These are phyloP conservation scores for Pterocles gutturalis DNA, from an alignment of 2,113 vertebrate species.

Conservation along the genomic window DNA sequence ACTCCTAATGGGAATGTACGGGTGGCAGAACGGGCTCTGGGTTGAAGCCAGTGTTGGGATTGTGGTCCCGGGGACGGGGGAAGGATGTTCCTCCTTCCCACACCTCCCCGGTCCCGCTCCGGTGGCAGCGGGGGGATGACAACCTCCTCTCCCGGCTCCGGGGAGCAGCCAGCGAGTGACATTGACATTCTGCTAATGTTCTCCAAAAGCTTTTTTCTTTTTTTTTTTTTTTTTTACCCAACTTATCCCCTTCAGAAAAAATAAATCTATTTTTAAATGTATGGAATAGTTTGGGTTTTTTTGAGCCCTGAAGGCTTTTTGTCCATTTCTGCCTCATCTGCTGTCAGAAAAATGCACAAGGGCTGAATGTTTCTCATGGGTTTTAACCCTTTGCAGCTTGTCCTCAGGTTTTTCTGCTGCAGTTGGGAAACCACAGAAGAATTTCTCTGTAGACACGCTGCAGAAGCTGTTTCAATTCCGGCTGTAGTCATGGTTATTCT, in stretches of 20 bases:
- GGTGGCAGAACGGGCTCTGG: not conserved
- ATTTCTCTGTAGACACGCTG: not conserved
- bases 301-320: not conserved
- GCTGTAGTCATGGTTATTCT: not conserved
- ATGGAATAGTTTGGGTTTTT: not conserved
- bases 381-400: not conserved
- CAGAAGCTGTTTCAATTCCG: not conserved
- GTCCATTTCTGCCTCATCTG: slow-evolving; percentile 20
- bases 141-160: not conserved
- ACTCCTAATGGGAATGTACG: rapidly evolving
- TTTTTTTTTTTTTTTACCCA: not conserved
- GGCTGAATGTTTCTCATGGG: rapidly evolving
- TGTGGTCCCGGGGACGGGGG: not conserved
- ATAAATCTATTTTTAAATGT: not conserved
- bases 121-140: not conserved
- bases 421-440: not conserved
- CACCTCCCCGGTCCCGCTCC: not conserved
- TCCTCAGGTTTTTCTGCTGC: not conserved
- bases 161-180: not conserved
- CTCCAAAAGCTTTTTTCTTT: not conserved
- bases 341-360: not conserved
- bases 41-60: not conserved
- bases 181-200: rapidly evolving
- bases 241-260: not conserved
- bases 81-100: not conserved